Conservation (phyloP, 2,888 invertebrate species). For the Watsonalla cultraria region DNA sequence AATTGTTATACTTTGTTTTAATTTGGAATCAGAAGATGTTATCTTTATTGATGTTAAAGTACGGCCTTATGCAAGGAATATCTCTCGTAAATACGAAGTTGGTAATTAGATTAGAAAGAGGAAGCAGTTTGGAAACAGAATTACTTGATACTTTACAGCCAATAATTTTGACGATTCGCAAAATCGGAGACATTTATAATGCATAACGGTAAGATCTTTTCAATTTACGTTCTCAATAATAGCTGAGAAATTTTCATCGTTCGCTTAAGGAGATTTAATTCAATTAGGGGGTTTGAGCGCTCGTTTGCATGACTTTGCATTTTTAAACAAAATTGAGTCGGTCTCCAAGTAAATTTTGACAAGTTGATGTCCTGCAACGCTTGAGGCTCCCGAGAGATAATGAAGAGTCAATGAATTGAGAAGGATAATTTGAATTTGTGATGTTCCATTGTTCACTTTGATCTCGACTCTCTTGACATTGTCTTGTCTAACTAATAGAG, state of each 20-base stretch:
- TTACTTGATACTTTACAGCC: neutral
- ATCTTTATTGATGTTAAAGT: too few relatives aligned
- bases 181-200: constrained; percentile 53
- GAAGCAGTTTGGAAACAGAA: too few relatives aligned
- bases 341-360: constrained; percentile 56
- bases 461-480: constrained; percentile 5
- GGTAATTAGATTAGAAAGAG: too few relatives aligned
- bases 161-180: constrained; percentile 20
- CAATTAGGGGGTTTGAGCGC: constrained; percentile 62
- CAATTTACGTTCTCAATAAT: constrained; percentile 61
- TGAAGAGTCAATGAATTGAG: constrained; percentile 26
- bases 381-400: constrained; percentile 31
- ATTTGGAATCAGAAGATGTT: too few relatives aligned
- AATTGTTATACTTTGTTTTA: too few relatives aligned
- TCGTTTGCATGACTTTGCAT: constrained; percentile 77
- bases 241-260: constrained; percentile 57
- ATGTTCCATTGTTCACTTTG: constrained; percentile 21
- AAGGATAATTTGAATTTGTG: constrained; percentile 28
- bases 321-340: constrained; percentile 64
- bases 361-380: constrained; percentile 47
- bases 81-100: too few relatives aligned
- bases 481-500: neutral
- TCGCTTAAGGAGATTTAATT: constrained; percentile 66
- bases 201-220: constrained; percentile 55
- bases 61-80: too few relatives aligned